These are phyloP conservation scores for Oryzias sinensis DNA, from an alignment of 2,797 vertebrate species.

Conservation along the genomic window DNA sequence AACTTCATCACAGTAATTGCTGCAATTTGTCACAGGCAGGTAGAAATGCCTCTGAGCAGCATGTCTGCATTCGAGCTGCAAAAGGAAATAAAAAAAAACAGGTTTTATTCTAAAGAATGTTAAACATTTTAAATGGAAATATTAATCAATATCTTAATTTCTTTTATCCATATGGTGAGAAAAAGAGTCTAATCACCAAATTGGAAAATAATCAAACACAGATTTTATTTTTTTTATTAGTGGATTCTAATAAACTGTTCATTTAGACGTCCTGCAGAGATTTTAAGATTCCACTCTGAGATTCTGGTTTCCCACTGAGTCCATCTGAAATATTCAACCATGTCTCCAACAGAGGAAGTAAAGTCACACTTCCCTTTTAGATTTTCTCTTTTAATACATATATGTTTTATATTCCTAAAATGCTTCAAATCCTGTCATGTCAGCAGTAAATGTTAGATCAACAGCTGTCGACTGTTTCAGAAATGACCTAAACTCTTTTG, in stretches of 20 bases:
- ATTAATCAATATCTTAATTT: background rate
- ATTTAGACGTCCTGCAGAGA: background rate
- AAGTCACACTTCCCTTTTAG: too few relatives aligned
- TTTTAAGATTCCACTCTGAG: background rate
- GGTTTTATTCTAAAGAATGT: background rate
- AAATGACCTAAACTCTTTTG: too few relatives aligned
- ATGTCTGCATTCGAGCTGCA: constrained; percentile 12
- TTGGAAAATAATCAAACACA: too few relatives aligned
- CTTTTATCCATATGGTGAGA: background rate
- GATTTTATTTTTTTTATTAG: background rate
- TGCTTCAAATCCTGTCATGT: too few relatives aligned
- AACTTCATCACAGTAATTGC: constrained; percentile 80
- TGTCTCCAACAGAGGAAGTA: too few relatives aligned
- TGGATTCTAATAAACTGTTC: background rate
- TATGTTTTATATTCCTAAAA: too few relatives aligned
- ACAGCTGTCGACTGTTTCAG: too few relatives aligned
- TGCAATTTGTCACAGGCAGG: constrained; percentile 71
- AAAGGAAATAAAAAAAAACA: constrained; percentile 9
- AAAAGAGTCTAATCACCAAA: too few relatives aligned
- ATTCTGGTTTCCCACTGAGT: background rate
- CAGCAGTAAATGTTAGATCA: too few relatives aligned
- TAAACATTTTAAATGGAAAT: background rate
- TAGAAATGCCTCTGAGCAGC: constrained; percentile 46
- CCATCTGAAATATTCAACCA: background rate
- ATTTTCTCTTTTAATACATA: too few relatives aligned